Evolutionary conservation across 2,888 invertebrate species (phyloP).

Genomic region (Yponomeuta evonymella): DNA sequence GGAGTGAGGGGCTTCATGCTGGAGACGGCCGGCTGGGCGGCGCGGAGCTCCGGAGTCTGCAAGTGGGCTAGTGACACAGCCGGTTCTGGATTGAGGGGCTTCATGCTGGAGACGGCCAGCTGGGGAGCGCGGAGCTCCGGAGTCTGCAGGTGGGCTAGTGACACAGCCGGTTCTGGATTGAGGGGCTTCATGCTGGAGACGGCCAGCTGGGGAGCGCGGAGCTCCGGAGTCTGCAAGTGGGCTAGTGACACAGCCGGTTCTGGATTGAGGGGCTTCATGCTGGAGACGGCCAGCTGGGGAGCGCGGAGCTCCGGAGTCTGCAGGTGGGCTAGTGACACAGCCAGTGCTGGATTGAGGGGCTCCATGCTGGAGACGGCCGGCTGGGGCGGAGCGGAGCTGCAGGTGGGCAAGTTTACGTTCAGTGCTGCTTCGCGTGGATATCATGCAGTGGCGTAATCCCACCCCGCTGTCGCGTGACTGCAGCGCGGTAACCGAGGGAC

Average conservation of each 20-base stretch:
- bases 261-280: not conserved
- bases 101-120: not conserved
- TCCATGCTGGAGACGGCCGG: not conserved
- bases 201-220: constrained; percentile 95
- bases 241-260: not conserved
- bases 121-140: constrained; percentile 74
- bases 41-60: too few species aligned
- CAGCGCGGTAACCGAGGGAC: too few species aligned
- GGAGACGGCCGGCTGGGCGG: not conserved
- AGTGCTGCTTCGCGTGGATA: too few species aligned
- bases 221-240: constrained; percentile 80
- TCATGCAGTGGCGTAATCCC: too few species aligned
- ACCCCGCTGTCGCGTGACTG: too few species aligned
- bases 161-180: constrained; percentile 95
- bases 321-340: not conserved
- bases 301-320: too few species aligned
- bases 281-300: not conserved
- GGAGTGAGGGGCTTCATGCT: not conserved
- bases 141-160: constrained; percentile 54
- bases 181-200: constrained; percentile 99
- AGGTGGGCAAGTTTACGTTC: not conserved
- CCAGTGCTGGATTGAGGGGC: too few species aligned
- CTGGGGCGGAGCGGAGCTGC: constrained; percentile 36
- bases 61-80: not conserved
- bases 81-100: too few species aligned